Evolutionary conservation across 2,888 invertebrate genomes (phyloP), one percentile per base, ranked within the genome.

Genomic region (Quadroppia sp.): DNA sequence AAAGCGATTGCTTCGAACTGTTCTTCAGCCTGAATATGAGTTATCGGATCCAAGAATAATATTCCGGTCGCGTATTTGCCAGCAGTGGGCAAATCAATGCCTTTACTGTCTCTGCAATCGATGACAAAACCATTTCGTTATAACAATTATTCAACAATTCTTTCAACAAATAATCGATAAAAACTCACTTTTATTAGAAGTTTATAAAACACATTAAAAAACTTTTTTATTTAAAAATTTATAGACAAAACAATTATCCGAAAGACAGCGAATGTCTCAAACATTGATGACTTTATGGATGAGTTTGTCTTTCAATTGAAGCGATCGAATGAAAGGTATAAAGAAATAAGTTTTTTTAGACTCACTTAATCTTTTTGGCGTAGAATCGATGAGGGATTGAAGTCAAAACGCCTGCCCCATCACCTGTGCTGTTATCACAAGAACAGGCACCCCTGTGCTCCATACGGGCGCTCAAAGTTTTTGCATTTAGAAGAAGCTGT

Each of bases 361-460:
- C 82, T 83, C 85, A 92, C 92, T 90, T 89, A 81, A 94, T 87
- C 82, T 90, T 88, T 79, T 89, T 88, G 78, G 88, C 86, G 85
- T 97, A 99, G 82, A 95, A 89, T 80, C 89, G 88, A 83, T 99
- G 96, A 61, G 99, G 99, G 82, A 99, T 96, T 80, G 95, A 94
- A 77, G 93, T 91, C 81, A 98, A 87, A 76, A 98, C 92, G 74
- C 99, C 99, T 77, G 99, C 98, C 77, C 99, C 99, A 84, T 99
- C 99, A 75, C 99, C 99, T 72, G 97, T 96, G 9, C 71, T 32
- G 61, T 98, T 98, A 86, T 99, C 99, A 85, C 97, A 96, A 56
- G 96, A 94, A 85, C 96, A 97, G 71, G 98, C 99, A 80, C 99
- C 99, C 78, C 99, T 91, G 85, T 99, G 99, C 86, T 95, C 94